These are phyloP conservation scores for Syngnathus typhle DNA, from an alignment of 2,113 vertebrate species.

Conservation along the genomic window DNA sequence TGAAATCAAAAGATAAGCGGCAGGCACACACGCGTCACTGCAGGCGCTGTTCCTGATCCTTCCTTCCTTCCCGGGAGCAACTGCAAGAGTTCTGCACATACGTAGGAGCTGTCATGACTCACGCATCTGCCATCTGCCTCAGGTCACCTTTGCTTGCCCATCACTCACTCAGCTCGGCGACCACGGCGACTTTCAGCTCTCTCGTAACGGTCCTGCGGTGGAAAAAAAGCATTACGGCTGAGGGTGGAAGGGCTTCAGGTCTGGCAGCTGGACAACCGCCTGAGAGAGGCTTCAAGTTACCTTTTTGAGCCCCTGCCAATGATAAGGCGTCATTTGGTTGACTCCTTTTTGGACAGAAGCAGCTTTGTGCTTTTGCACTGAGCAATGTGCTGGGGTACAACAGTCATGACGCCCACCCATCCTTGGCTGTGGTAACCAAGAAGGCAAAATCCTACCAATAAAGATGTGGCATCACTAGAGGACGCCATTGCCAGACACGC, in stretches of 20 bases:
- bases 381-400: conserved; percentile 49
- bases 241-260: conserved; percentile 34
- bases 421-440: conserved; percentile 50
- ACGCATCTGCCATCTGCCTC: conserved; percentile 59
- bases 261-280: neutral
- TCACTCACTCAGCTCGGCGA: conserved; percentile 51
- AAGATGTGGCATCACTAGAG: conserved; percentile 61
- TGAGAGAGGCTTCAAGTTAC: neutral
- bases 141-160: conserved; percentile 40
- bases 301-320: neutral
- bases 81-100: conserved; percentile 52
- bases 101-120: conserved; percentile 69
- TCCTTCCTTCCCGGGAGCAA: conserved; percentile 32
- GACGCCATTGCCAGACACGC: conserved; percentile 10
- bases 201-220: conserved; percentile 29
- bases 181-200: conserved; percentile 23
- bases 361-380: conserved; percentile 7
- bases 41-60: conserved; percentile 9
- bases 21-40: conserved; percentile 19
- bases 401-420: neutral
- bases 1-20: conserved; percentile 14
- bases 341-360: conserved; percentile 8
- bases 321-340: neutral
- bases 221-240: conserved; percentile 20
- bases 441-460: conserved; percentile 39